Conservation (phyloP, 2,797 vertebrate species). For the Siniperca scherzeri region DNA sequence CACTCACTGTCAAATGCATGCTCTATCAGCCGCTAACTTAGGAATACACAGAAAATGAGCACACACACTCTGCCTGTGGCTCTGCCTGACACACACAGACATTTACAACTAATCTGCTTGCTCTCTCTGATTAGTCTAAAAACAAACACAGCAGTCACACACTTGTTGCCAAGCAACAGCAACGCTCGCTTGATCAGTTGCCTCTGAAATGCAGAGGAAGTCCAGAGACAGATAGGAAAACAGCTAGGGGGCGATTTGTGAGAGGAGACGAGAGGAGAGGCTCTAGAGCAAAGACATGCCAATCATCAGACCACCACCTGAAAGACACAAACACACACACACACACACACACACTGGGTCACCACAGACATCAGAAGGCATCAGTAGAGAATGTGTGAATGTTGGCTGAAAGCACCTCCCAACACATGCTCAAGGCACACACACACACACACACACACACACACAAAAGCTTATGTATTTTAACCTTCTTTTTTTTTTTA, state of each 20-base stretch:
- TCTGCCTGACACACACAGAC: no score
- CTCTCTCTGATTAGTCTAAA: constrained; percentile 64
- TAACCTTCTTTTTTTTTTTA: neutral
- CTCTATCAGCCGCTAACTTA: constrained; percentile 10
- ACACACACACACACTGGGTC: neutral
- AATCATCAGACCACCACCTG: constrained; percentile 26
- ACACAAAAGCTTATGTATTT: neutral
- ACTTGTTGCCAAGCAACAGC: constrained; percentile 87
- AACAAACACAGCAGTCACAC: constrained; percentile 73
- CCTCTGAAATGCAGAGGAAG: constrained; percentile 50
- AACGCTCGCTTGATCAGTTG: constrained; percentile 72
- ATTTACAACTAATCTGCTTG: constrained; percentile 30
- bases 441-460: neutral
- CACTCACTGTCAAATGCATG: neutral
- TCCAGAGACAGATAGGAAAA: constrained; percentile 36
- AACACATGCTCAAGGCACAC: neutral
- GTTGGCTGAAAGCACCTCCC: constrained; percentile 15
- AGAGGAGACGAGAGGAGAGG: constrained; percentile 4
- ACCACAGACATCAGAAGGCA: constrained; percentile 27
- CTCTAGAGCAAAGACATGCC: constrained; percentile 10
- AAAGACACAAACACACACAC: constrained; percentile 11
- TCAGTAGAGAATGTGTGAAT: constrained; percentile 23
- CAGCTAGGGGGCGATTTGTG: constrained; percentile 23
- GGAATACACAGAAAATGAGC: neutral
- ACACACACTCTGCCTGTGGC: neutral